phyloP scores from a whole-genome alignment of 2,797 vertebrate species.

The Sebastes aleutianus region DNA sequence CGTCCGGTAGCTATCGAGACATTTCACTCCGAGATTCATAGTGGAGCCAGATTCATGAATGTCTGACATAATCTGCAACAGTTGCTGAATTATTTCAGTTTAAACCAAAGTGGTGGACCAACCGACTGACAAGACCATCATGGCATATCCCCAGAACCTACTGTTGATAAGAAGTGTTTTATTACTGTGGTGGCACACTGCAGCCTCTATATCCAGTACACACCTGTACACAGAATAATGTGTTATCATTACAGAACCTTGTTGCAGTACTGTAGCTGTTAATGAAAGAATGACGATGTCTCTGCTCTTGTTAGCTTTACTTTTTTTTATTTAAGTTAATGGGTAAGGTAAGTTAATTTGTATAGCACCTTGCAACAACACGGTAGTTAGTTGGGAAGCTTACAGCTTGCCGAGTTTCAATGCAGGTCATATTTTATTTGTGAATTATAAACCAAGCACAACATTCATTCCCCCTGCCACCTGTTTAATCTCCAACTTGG shows the following conservation, averaged over 20 bases:
- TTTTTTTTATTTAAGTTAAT: no score
- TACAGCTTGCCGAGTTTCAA: neutral
- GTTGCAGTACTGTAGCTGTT: neutral
- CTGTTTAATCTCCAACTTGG: constrained; percentile 1
- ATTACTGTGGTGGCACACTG: neutral
- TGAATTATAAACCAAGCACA: neutral
- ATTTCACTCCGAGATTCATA: neutral
- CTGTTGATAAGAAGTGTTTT: neutral
- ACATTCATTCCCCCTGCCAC: neutral
- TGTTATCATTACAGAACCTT: neutral
- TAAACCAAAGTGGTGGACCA: neutral
- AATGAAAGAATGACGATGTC: no score
- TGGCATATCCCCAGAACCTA: no score
- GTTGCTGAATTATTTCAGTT: neutral
- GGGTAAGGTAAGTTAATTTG: no score
- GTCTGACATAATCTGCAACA: neutral
- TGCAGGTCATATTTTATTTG: neutral
- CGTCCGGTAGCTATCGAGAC: neutral
- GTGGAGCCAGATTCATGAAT: neutral
- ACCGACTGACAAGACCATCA: neutral
- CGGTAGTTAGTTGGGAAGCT: neutral
- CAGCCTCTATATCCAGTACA: neutral
- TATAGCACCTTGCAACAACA: neutral
- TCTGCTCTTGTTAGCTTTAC: no score
- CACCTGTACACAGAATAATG: neutral